Percentiles rank a stretch among this genome's conserved stretches.
Evolutionary conservation across 2,113 vertebrate genomes (phyloP).

Genomic region (Daboia siamensis): DNA sequence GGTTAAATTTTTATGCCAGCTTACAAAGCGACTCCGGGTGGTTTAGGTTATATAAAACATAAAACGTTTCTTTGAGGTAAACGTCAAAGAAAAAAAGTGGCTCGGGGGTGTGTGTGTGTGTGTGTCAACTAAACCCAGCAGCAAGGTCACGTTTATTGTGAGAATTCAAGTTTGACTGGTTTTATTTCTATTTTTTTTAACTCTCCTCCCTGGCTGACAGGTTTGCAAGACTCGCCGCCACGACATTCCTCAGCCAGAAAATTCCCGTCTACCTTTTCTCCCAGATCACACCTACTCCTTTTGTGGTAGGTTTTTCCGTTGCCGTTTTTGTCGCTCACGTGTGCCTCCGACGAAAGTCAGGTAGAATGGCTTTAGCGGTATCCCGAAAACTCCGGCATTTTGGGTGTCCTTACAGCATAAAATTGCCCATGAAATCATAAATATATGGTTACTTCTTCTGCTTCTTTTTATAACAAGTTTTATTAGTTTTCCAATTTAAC

Average conservation of each 20-base stretch:
- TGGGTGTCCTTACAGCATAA: too few species aligned
- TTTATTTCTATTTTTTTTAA: neutral
- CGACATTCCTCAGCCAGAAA: fast-evolving
- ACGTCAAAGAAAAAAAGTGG: neutral
- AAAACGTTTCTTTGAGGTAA: neutral
- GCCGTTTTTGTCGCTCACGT: neutral
- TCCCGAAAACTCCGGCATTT: too few species aligned
- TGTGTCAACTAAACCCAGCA: neutral
- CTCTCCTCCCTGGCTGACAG: neutral
- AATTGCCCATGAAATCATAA: too few species aligned
- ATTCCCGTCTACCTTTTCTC: neutral
- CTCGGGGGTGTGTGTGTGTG: too few species aligned
- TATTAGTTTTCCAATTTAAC: too few species aligned
- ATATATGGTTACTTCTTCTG: too few species aligned
- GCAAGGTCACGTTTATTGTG: neutral
- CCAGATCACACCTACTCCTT: neutral
- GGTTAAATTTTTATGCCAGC: neutral
- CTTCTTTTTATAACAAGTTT: too few species aligned
- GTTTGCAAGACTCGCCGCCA: neutral
- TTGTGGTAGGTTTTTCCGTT: neutral
- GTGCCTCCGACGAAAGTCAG: too few species aligned
- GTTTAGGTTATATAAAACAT: too few species aligned
- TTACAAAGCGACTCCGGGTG: too few species aligned
- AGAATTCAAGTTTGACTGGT: neutral
- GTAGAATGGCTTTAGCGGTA: too few species aligned